phyloP scores from a whole-genome alignment of 1,140 invertebrate genomes.

The Nasonia longicornis region DNA sequence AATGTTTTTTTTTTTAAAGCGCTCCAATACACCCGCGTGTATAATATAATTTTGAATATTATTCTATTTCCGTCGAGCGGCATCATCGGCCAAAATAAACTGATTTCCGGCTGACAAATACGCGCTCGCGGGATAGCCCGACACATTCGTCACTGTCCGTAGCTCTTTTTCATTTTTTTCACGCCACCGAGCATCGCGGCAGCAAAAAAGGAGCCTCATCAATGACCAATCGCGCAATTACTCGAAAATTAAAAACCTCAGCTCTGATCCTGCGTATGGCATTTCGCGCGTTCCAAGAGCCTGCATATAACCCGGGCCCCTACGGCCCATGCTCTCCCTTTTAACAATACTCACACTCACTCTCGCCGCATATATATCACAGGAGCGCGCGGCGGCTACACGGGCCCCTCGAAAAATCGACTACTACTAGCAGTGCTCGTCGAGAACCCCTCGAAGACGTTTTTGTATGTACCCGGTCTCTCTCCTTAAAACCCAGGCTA shows the following conservation, averaged over 20 bases:
- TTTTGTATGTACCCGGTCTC: constrained; percentile 50
- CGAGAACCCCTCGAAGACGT: constrained; percentile 65
- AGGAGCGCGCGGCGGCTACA: not conserved
- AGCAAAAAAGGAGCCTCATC: not conserved
- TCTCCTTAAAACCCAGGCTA: constrained; percentile 25
- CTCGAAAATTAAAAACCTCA: constrained; percentile 5
- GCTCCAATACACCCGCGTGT: not conserved
- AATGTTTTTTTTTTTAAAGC: too few relatives aligned
- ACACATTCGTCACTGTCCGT: too few relatives aligned
- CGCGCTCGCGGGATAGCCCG: too few relatives aligned
- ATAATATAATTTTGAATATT: not conserved
- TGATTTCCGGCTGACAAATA: too few relatives aligned
- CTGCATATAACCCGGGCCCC: not conserved
- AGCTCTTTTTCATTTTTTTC: too few relatives aligned
- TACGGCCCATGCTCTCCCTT: not conserved
- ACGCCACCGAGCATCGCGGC: not conserved
- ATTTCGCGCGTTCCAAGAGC: constrained; percentile 17
- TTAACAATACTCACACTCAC: not conserved
- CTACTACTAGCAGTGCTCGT: not conserved
- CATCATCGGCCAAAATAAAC: not conserved
- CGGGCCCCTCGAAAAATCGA: constrained; percentile 28
- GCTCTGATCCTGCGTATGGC: not conserved
- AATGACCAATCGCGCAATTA: not conserved
- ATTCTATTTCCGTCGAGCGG: not conserved
- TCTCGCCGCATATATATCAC: not conserved